Evolutionary conservation across 2,113 vertebrate species (phyloP), one percentile per base, ranked within the genome.

Genomic region (Eublepharis macularius): DNA sequence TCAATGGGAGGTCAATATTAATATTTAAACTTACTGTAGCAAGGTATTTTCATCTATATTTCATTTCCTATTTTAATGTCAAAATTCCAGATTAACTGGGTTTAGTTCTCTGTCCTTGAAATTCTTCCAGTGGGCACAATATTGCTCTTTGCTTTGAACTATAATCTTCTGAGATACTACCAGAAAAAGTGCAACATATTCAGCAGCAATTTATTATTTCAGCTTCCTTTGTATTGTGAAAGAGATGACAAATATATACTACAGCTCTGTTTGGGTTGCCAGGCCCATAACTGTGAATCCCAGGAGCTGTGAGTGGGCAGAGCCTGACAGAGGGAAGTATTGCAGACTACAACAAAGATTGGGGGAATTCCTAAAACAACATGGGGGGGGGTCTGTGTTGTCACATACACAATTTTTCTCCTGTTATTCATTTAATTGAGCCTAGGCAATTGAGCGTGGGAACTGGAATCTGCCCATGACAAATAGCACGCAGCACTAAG

Each of bases 1-100:
- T 78, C 68, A 81, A 84, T 68, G 26, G 75, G 68, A 86, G 81
- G 82, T 57, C 86, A 57, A 34, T 82, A 89, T 94, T 88, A 93
- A 93, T 92, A 94, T 93, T 94, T 90, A 94, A 92, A 81, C 80
- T 86, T 36, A 91, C 88, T 94, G 85, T 91, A 34, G 63, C 51
- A 88, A 92, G 34, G 24, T 0, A 0, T 82, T 93, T 92, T 91
- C 82, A 93, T 90, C 85, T 90, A 90, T 92, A 92, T 94, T 95
- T 91, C 65, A 93, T 93, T 87, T 90, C 65, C 34, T 60, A 91
- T 92, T 92, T 92, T 92, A 82, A 92, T 85, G 89, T 86, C 74
- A 45, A 81, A 45, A 87, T 45, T 90, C 9, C 11, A 92, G 70
- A 85, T 94, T 91, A 84, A 82, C 86, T 54, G 75, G 90, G 75